Percentiles rank a stretch among this genome's conserved stretches.
Conservation (phyloP, 2,888 invertebrate genomes). For the Patella ulyssiponensis region DNA sequence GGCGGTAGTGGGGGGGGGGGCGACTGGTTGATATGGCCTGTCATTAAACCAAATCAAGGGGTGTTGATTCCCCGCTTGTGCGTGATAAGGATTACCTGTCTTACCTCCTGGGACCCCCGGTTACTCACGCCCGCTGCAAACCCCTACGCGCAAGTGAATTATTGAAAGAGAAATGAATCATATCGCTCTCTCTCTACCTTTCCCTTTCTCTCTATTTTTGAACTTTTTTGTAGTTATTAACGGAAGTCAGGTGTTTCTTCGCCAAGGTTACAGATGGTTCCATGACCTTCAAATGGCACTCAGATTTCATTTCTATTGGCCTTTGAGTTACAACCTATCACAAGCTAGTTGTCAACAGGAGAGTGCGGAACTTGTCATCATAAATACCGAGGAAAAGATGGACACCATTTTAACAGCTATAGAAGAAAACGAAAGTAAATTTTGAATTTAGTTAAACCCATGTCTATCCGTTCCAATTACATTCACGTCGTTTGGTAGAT, state of each 20-base stretch:
- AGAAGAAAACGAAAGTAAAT: not conserved
- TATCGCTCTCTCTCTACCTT: too few species aligned
- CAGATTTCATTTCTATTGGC: slow-evolving; percentile 20
- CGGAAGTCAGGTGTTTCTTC: not conserved
- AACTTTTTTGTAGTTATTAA: not conserved
- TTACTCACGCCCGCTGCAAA: too few species aligned
- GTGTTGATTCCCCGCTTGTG: too few species aligned
- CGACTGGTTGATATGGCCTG: too few species aligned
- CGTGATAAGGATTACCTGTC: too few species aligned
- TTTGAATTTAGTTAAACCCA: not conserved
- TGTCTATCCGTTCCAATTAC: too few species aligned
- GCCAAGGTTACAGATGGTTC: slow-evolving; percentile 16
- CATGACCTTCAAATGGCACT: slow-evolving; percentile 11
- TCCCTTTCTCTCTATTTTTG: not conserved
- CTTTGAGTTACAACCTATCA: slow-evolving; percentile 3
- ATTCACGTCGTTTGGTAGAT: too few species aligned
- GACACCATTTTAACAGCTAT: not conserved
- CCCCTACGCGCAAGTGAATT: too few species aligned
- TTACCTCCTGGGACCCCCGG: too few species aligned
- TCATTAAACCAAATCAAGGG: too few species aligned
- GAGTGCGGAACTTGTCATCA: slow-evolving; percentile 12
- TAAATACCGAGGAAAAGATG: slow-evolving; percentile 15
- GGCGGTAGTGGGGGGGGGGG: too few species aligned
- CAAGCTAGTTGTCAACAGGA: slow-evolving; percentile 5
- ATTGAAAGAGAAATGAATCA: too few species aligned